These are phyloP conservation scores for Tragelaphus strepsiceros DNA, from an alignment of 2,113 vertebrate species.

Conservation along the genomic window DNA sequence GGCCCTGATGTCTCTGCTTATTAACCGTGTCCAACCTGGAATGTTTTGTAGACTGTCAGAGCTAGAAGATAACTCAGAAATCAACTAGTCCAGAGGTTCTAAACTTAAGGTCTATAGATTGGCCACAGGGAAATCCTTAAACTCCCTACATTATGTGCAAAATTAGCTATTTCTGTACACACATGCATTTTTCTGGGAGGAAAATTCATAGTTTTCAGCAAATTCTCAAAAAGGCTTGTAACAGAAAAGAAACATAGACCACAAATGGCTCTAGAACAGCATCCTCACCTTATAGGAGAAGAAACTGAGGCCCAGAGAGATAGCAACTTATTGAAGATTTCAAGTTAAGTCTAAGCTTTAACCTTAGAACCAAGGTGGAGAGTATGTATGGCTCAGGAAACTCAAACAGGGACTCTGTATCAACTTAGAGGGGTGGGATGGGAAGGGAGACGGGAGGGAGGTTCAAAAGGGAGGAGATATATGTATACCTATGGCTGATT, in stretches of 20 bases:
- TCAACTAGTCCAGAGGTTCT: slow-evolving; percentile 14
- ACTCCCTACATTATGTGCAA: background rate
- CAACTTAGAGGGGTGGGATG: background rate
- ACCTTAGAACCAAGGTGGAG: background rate
- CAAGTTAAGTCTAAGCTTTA: background rate
- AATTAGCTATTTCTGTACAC: background rate
- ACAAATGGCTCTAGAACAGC: slow-evolving; percentile 11
- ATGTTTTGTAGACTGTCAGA: slow-evolving; percentile 57
- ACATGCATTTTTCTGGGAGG: background rate
- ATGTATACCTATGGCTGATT: background rate
- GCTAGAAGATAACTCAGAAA: slow-evolving; percentile 37
- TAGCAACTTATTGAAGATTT: background rate
- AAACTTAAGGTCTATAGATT: background rate
- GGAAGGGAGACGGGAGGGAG: background rate
- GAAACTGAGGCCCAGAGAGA: background rate
- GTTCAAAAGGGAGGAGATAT: background rate
- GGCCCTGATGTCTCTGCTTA: slow-evolving; percentile 51
- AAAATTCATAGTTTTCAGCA: background rate
- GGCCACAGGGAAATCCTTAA: slow-evolving; percentile 13
- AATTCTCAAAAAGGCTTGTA: background rate
- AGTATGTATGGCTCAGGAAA: background rate
- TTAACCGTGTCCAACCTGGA: slow-evolving; percentile 71
- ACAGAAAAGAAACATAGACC: background rate
- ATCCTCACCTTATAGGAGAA: background rate
- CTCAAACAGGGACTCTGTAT: background rate